Evolutionary conservation across 2,113 vertebrate species (phyloP), one percentile per base, ranked within the genome.

Genomic region (Nothocercus nigrocapillus): DNA sequence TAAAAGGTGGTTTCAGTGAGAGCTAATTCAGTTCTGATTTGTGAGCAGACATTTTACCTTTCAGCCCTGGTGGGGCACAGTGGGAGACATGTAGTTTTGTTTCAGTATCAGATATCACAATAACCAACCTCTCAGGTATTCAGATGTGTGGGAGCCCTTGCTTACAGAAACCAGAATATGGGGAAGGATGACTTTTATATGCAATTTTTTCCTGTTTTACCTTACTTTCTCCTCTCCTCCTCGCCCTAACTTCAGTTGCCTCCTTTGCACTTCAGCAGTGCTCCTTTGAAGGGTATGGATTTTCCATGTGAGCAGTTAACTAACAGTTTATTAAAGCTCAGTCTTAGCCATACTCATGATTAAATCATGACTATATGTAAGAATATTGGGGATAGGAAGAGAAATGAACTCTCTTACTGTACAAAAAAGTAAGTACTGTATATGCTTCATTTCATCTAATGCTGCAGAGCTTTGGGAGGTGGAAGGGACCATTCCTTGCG

Each of bases 121-220:
- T 97, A 97, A 97, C 94, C 97, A 97, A 98, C 97, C 98, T 97
- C 98, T 98, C 98, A 98, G 98, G 98, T 98, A 98, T 98, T 97
- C 97, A 97, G 96, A 93, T 98, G 95, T 97, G 96, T 94, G 95
- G 88, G 93, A 97, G 93, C 97, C 97, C 97, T 94, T 98, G 88
- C 54, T 56, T 30, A 97, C 85, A 96, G 83, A 96, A 97, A 93
- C 79, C 97, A 97, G 94, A 97, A 92, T 96, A 97, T 96, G 95
- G 97, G 94, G 97, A 97, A 97, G 94, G 95, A 97, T 96, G 90
- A 97, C 97, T 98, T 98, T 98, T 97, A 98, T 98, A 98, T 98
- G 98, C 97, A 98, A 98, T 96, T 96, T 95, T 96, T 94, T 96
- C 97, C 96, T 96, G 32, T 68, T 84, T 89, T 96, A 95, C 85